Conservation (phyloP, 1,140 invertebrate species). For the Drosophila sechellia region DNA sequence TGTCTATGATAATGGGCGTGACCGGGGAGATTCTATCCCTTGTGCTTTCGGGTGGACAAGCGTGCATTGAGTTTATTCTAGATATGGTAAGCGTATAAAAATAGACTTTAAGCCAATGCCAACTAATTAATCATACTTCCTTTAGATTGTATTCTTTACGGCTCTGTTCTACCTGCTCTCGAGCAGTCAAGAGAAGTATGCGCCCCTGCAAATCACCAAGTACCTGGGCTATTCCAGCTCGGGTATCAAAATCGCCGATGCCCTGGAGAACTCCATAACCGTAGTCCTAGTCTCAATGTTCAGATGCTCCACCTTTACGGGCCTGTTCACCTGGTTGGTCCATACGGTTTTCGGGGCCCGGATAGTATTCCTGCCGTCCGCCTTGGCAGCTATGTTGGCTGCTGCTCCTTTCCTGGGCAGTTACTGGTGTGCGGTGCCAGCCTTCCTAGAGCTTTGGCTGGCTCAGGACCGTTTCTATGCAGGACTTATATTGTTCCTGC, state of each 20-base stretch:
- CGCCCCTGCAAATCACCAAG: slow-evolving; percentile 91
- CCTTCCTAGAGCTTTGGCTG: slow-evolving; percentile 96
- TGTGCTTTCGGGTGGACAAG: slow-evolving; percentile 95
- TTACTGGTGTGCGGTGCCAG: slow-evolving; percentile 97
- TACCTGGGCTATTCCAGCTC: slow-evolving; percentile 92
- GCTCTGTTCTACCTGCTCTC: slow-evolving; percentile 97
- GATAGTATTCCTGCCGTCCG: slow-evolving; percentile 97
- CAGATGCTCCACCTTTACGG: slow-evolving; percentile 98
- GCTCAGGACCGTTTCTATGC: slow-evolving; percentile 92
- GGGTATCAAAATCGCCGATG: slow-evolving; percentile 89
- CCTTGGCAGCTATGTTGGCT: slow-evolving; percentile 95
- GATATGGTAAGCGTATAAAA: slow-evolving; percentile 89
- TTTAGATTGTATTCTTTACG: slow-evolving; percentile 97
- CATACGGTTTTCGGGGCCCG: slow-evolving; percentile 97
- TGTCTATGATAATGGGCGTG: slow-evolving; percentile 94
- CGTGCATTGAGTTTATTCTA: slow-evolving; percentile 96
- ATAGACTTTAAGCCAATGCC: no score
- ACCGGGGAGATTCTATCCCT: slow-evolving; percentile 94
- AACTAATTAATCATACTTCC: not conserved
- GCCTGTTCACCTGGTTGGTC: slow-evolving; percentile 98
- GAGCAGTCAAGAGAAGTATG: slow-evolving; percentile 94
- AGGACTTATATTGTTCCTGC: slow-evolving; percentile 90
- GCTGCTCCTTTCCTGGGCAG: slow-evolving; percentile 97
- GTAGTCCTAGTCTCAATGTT: slow-evolving; percentile 96
- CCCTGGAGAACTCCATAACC: slow-evolving; percentile 88